Evolutionary conservation across 1,140 invertebrate species (phyloP).

Genomic region (Hydropsyche tenuis): DNA sequence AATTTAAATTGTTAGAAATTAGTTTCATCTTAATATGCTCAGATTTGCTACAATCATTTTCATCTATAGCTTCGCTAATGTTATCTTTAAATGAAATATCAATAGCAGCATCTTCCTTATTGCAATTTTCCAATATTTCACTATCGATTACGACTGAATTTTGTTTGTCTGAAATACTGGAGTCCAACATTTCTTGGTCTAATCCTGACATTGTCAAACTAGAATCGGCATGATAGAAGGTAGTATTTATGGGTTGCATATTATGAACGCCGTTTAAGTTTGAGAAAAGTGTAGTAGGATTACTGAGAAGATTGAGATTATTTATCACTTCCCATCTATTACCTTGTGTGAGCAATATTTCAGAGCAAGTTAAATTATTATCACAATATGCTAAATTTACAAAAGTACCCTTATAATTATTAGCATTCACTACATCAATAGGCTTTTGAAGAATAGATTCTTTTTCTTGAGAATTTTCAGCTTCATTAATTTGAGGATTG

Average conservation of each 20-base stretch:
- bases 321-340: slow-evolving; percentile 68
- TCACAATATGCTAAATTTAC: slow-evolving; percentile 51
- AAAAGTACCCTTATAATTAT: not conserved
- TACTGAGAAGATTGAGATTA: slow-evolving; percentile 64
- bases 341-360: slow-evolving; percentile 62
- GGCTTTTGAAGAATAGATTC: slow-evolving; percentile 9
- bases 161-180: slow-evolving; percentile 52
- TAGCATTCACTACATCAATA: slow-evolving; percentile 11
- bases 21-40: slow-evolving; percentile 19
- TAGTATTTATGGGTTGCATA: slow-evolving; percentile 54
- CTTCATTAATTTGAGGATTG: slow-evolving; percentile 28
- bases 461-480: slow-evolving; percentile 6
- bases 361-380: slow-evolving; percentile 60
- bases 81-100: slow-evolving; percentile 6
- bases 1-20: not conserved
- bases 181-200: slow-evolving; percentile 63
- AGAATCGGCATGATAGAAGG: slow-evolving; percentile 59
- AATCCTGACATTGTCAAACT: slow-evolving; percentile 65
- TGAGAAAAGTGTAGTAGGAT: slow-evolving; percentile 62
- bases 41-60: slow-evolving; percentile 20
- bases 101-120: not conserved
- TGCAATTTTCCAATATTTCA: not conserved
- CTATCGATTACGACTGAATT: slow-evolving; percentile 5
- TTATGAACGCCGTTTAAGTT: slow-evolving; percentile 39
- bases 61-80: slow-evolving; percentile 18